Conservation (phyloP, 37 sponge, comb jelly and placozoan species). For the Lycopodina hypogea region DNA sequence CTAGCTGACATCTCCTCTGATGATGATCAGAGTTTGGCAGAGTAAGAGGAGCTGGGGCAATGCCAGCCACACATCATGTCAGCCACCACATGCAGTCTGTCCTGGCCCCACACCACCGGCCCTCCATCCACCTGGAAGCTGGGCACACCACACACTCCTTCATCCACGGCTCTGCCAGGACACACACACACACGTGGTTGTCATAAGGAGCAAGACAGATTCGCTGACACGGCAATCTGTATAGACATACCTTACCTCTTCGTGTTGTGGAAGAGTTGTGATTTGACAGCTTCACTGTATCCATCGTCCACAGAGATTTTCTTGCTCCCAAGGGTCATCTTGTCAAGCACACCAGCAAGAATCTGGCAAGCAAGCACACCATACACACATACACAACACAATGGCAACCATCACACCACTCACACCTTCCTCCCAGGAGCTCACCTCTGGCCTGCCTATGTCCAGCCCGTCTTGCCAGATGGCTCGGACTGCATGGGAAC, state of each 20-base stretch:
- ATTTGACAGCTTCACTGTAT: neutral
- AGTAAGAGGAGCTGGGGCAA: neutral
- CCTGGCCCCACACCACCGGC: conserved; percentile 81
- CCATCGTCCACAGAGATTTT: neutral
- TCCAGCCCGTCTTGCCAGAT: conserved; percentile 74
- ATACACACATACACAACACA: too few species aligned
- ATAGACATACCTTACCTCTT: conserved; percentile 16
- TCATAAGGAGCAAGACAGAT: neutral
- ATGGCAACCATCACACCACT: too few species aligned
- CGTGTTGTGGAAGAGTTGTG: conserved; percentile 47
- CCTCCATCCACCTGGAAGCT: conserved; percentile 83
- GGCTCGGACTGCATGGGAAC: conserved; percentile 53
- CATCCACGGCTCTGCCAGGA: conserved; percentile 66
- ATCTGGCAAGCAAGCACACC: too few species aligned
- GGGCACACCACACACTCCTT: conserved; percentile 85
- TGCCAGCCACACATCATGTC: conserved; percentile 92
- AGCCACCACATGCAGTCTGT: conserved; percentile 82
- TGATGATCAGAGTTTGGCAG: conserved; percentile 9
- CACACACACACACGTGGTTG: neutral
- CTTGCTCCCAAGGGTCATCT: neutral
- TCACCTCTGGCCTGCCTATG: conserved; percentile 59
- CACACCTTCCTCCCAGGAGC: too few species aligned
- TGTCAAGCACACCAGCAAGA: conserved; percentile 55
- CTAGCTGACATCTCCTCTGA: neutral
- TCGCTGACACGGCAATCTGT: neutral